Percentiles rank a stretch among this genome's conserved stretches.
Evolutionary conservation across 2,888 invertebrate species (phyloP).

Genomic region (Aphodius granarius): DNA sequence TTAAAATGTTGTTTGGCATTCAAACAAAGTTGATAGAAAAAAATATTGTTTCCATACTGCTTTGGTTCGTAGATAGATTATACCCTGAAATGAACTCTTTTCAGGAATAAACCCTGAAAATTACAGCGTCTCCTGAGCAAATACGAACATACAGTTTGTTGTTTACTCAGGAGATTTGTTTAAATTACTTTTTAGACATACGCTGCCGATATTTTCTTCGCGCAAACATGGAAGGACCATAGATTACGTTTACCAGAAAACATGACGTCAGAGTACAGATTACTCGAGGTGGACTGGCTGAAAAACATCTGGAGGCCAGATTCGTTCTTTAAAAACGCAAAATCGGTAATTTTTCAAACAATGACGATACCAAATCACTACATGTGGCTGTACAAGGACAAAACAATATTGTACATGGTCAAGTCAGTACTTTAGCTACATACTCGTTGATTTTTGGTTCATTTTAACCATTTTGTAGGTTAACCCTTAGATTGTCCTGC

Average conservation of each 20-base stretch:
- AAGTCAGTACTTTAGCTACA: conserved; percentile 60
- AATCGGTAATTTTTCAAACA: conserved; percentile 90
- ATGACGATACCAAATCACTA: conserved; percentile 96
- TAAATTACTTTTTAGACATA: conserved; percentile 67
- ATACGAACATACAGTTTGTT: too few relatives aligned
- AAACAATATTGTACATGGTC: conserved; percentile 84
- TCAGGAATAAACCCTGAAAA: too few relatives aligned
- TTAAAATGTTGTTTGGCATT: too few relatives aligned
- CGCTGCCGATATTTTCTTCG: conserved; percentile 90
- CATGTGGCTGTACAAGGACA: conserved; percentile 87
- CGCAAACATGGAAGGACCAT: conserved; percentile 92
- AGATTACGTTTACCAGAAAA: conserved; percentile 84
- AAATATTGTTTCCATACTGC: too few relatives aligned
- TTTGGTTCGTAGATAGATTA: too few relatives aligned
- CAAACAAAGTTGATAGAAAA: too few relatives aligned
- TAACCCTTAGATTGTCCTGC: conserved; percentile 85
- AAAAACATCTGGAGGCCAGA: conserved; percentile 94
- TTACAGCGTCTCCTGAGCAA: too few relatives aligned
- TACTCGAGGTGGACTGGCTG: conserved; percentile 86
- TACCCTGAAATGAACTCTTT: too few relatives aligned
- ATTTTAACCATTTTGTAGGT: conserved; percentile 51
- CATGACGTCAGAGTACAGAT: conserved; percentile 88
- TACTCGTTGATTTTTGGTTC: background rate
- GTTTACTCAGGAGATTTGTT: background rate
- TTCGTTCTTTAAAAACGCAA: conserved; percentile 92